Conservation (phyloP, 2,113 vertebrate genomes). For the Lophotis ruficrista region DNA sequence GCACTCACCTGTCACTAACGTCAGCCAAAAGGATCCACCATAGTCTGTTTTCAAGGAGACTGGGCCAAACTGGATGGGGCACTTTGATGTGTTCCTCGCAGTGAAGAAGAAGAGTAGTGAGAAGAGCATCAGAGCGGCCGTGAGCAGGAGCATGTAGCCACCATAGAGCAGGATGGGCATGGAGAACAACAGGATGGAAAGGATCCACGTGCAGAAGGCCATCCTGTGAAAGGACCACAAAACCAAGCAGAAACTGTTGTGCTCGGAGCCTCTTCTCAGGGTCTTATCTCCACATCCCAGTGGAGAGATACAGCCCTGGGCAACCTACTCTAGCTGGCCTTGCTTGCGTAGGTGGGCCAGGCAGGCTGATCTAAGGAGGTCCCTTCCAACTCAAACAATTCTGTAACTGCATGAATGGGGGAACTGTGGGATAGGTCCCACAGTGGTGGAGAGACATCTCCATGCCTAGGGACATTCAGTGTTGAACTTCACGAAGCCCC, state of each 20-base stretch:
- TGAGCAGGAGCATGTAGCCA: slow-evolving; percentile 84
- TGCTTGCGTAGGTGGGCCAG: background rate
- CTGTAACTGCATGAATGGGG: background rate
- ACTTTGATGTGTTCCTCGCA: slow-evolving; percentile 69
- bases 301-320: background rate
- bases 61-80: slow-evolving; percentile 82
- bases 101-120: slow-evolving; percentile 86
- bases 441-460: background rate
- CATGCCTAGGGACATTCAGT: background rate
- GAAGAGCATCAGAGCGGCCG: slow-evolving; percentile 84
- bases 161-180: slow-evolving; percentile 87
- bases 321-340: background rate
- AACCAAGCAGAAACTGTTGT: background rate
- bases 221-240: slow-evolving; percentile 76
- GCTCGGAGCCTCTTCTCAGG: background rate
- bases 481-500: background rate
- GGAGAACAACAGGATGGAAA: slow-evolving; percentile 87
- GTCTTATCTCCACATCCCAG: background rate
- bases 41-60: slow-evolving; percentile 76
- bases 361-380: background rate
- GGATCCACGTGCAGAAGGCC: slow-evolving; percentile 92
- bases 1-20: slow-evolving; percentile 83
- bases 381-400: background rate
- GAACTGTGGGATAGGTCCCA: background rate
- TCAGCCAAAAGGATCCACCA: slow-evolving; percentile 91